Evolutionary conservation across 2,113 vertebrate species (phyloP), one percentile per base, ranked within the genome.

Genomic region (Hipposideros armiger): DNA sequence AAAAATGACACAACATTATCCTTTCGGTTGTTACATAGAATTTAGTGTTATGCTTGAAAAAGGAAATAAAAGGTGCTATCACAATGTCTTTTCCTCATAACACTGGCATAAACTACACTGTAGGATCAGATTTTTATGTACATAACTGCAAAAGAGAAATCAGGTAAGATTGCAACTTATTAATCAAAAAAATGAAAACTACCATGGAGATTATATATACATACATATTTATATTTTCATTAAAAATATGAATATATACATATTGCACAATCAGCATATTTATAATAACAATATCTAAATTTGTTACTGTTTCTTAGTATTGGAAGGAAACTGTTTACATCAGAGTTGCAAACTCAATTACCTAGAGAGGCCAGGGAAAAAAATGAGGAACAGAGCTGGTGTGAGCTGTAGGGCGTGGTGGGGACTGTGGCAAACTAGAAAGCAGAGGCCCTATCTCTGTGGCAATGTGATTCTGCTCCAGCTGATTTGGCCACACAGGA

Each of bases 1-100:
- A 97, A 96, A 97, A 97, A 96, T 96, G 97, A 96, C 95, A 97
- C 58, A 95, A 97, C 80, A 81, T 97, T 97, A 95, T 96, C 90
- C 66, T 96, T 92, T 58, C 97, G 93, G 88, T 94, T 97, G 89
- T 97, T 97, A 94, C 40, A 93, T 8, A 58, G 36, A 96, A 97
- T 98, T 96, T 96, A 97, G 92, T 87, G 84, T 89, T 94, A 83
- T 67, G 87, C 50, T 7, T 40, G 67, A 67, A 94, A 98, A 87
- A 81, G 28, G 52, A 97, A 97, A 93, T 97, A 98, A 97, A 96
- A 87, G 91, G 76, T 32, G 22, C 56, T 80, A 87, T 97, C 96
- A 36, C 86, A 96, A 60, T 0, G 5, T 96, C 72, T 76, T 86
- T 84, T 95, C 50, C 91, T 92, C 67, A 67, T 62, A 91, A 81